These are phyloP conservation scores for Leptopilina syphax DNA, from an alignment of 2,888 invertebrate genomes.

Conservation along the genomic window DNA sequence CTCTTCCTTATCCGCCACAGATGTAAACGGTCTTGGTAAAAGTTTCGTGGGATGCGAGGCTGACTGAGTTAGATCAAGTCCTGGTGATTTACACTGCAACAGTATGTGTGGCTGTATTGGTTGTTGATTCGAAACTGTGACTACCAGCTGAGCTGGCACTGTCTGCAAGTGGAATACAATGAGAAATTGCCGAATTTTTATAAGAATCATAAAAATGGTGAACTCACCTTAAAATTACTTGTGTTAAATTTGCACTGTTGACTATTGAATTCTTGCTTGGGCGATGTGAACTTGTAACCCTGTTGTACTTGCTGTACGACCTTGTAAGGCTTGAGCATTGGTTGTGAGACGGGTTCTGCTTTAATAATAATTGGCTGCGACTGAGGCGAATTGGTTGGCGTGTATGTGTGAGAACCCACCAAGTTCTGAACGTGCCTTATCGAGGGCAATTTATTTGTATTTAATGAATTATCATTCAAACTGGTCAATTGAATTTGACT, in stretches of 20 bases:
- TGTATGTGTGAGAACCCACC: constrained; percentile 61
- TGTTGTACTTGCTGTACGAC: constrained; percentile 69
- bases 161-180: constrained; percentile 57
- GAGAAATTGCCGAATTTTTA: not conserved
- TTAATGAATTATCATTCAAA: constrained; percentile 62
- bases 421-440: constrained; percentile 51
- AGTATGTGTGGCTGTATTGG: constrained; percentile 68
- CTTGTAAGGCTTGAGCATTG: constrained; percentile 68
- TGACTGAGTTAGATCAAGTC: constrained; percentile 70
- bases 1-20: constrained; percentile 71
- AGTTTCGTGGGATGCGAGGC: constrained; percentile 70
- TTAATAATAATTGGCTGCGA: constrained; percentile 56
- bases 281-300: constrained; percentile 70
- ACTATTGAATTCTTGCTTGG: constrained; percentile 65
- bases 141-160: constrained; percentile 65
- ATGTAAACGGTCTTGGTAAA: constrained; percentile 63
- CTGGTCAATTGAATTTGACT: constrained; percentile 62
- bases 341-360: constrained; percentile 60
- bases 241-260: constrained; percentile 71
- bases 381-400: constrained; percentile 54
- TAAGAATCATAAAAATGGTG: too few relatives aligned
- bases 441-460: constrained; percentile 44
- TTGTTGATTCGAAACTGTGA: constrained; percentile 67
- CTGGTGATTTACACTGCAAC: constrained; percentile 70
- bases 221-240: constrained; percentile 67